A percentile compares a stretch with the other conserved stretches of the same genome.
Evolutionary conservation across 1,140 invertebrate species (phyloP).

Genomic region (Phocides pigmalion): DNA sequence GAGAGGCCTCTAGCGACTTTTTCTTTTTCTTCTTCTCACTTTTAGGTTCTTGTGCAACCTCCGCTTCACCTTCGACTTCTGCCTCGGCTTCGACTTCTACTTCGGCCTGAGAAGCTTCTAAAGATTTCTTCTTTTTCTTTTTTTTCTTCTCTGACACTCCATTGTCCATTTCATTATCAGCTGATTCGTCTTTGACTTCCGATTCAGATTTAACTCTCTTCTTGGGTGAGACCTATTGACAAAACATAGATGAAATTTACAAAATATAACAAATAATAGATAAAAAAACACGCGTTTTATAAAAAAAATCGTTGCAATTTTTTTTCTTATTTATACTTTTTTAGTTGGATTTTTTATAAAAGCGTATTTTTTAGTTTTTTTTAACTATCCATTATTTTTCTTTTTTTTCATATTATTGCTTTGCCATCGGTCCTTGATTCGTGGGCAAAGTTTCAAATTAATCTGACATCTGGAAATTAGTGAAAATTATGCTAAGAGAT

Average conservation of each 20-base stretch:
- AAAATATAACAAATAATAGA: slow-evolving; percentile 18
- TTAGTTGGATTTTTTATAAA: too few relatives aligned
- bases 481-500: too few relatives aligned
- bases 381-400: too few relatives aligned
- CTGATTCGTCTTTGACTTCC: slow-evolving; percentile 49
- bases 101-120: slow-evolving; percentile 44
- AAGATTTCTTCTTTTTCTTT: slow-evolving; percentile 73
- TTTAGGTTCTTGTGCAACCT: slow-evolving; percentile 27
- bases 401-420: too few relatives aligned
- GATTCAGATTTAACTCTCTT: slow-evolving; percentile 44
- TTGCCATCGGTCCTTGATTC: too few relatives aligned
- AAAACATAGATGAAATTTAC: slow-evolving; percentile 10
- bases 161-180: slow-evolving; percentile 44
- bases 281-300: too few relatives aligned
- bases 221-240: slow-evolving; percentile 53
- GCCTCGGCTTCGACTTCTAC: slow-evolving; percentile 38
- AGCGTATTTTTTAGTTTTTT: too few relatives aligned
- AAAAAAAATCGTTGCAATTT: too few relatives aligned
- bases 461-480: too few relatives aligned
- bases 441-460: too few relatives aligned
- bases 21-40: slow-evolving; percentile 33
- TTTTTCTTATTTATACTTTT: too few relatives aligned
- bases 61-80: slow-evolving; percentile 3
- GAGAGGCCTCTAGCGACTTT: slow-evolving; percentile 42
- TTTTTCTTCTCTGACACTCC: slow-evolving; percentile 72